Evolutionary conservation across 1,140 invertebrate species (phyloP), one percentile per base, ranked within the genome.

Genomic region (Heliconius eleuchia): DNA sequence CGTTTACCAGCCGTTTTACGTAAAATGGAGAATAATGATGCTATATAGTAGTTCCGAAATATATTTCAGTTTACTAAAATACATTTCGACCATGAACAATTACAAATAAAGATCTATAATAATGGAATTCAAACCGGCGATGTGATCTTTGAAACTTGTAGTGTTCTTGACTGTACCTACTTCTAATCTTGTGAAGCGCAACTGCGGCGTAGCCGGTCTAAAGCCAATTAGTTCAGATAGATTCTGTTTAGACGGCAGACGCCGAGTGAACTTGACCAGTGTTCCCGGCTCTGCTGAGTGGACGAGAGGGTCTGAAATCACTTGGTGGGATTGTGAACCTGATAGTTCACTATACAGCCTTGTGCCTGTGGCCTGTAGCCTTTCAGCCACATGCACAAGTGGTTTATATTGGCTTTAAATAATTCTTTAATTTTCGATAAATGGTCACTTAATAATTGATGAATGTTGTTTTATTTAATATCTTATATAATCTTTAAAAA

Each of bases 201-300:
- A 79, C 81, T 84, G 85, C 80, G 85, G 84, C 81, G 80, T 76
- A 80, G 83, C 72, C 83, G 82, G 85, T 82, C 85, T 81, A 75
- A 74, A 78, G 80, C 77, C 87, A 86, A 89, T 89, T 89, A 87
- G 84, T 84, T 80, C 71, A 83, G 81, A 82, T 85, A 85, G 82
- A 71, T 86, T 84, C 86, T 85, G 83, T 86, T 82, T 83, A 82
- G 80, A 84, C 71, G 73, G 72, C 76, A 71, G 80, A 81, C 76
- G 52, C 79, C 71, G 73, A 78, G 76, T 70, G 84, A 86, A 83
- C 86, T 87, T 82, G 82, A 82, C 83, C 85, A 79, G 85, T 84
- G 76, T 76, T 76, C 75, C n/a, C 70, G 77, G 71, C 80, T 78
- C 71, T 81, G 79, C 76, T 52, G 76, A 80, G 76, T 71, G 80